Percentiles rank a stretch among this genome's conserved stretches.
Conservation (phyloP, 2,797 vertebrate species). For the Microcaecilia unicolor region DNA sequence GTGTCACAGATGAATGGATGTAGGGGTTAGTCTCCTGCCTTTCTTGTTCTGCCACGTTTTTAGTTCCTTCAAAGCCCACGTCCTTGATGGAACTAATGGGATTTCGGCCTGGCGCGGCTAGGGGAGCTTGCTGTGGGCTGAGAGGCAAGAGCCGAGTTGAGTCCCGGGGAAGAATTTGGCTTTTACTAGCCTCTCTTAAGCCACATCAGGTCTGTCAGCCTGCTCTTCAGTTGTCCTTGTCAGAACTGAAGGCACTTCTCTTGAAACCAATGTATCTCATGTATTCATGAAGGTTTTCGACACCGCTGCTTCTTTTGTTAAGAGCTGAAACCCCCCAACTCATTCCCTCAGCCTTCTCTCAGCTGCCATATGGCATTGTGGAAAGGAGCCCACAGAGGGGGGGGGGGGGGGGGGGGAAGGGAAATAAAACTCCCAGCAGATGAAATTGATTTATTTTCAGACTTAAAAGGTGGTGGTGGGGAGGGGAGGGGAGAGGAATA, state of each 20-base stretch:
- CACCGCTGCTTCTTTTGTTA: conserved; percentile 50
- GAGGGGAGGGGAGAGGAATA: too few relatives aligned
- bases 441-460: conserved; percentile 69
- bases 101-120: conserved; percentile 38
- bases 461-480: conserved; percentile 28
- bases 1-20: conserved; percentile 25
- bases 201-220: conserved; percentile 30
- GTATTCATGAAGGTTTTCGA: conserved; percentile 51
- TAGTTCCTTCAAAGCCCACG: conserved; percentile 32
- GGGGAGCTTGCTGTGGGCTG: too few relatives aligned
- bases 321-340: conserved; percentile 46
- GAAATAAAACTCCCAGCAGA: conserved; percentile 49
- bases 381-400: conserved; percentile 51
- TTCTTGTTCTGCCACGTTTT: conserved; percentile 41
- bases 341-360: conserved; percentile 38
- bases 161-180: conserved; percentile 5
- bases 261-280: conserved; percentile 28
- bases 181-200: conserved; percentile 27
- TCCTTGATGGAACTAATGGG: conserved; percentile 50
- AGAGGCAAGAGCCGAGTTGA: conserved; percentile 15
- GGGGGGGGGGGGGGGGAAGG: conserved; percentile 22
- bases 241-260: conserved; percentile 37
- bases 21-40: conserved; percentile 32
- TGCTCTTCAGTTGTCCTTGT: conserved; percentile 33
- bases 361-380: conserved; percentile 68